Conservation (phyloP, 2,797 vertebrate genomes). For the Tinamus major region DNA sequence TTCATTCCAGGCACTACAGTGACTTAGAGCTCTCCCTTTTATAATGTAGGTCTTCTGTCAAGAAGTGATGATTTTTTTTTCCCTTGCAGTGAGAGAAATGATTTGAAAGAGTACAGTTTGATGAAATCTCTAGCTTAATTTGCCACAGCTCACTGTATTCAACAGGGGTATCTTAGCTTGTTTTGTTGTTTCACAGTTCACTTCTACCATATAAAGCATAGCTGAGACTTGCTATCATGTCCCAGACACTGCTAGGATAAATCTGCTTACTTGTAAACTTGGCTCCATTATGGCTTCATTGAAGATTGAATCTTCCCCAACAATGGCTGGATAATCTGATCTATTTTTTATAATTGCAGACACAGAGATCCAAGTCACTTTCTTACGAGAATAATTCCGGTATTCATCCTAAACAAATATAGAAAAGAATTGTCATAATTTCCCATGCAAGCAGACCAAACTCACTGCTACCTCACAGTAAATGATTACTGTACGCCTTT, state of each 20-base stretch:
- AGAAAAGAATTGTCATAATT: slow-evolving; percentile 38
- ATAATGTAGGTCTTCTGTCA: background rate
- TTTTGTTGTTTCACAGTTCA: background rate
- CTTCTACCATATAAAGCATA: background rate
- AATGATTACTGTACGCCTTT: background rate
- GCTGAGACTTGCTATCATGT: background rate
- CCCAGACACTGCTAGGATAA: background rate
- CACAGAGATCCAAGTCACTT: slow-evolving; percentile 75
- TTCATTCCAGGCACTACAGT: background rate
- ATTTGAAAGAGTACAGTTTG: background rate
- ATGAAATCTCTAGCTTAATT: background rate
- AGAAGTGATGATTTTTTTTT: background rate
- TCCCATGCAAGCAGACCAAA: background rate
- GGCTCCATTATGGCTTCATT: slow-evolving; percentile 77
- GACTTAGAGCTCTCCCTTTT: background rate
- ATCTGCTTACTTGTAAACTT: slow-evolving; percentile 75
- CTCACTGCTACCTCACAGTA: background rate
- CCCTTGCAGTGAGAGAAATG: background rate
- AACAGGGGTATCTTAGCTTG: background rate
- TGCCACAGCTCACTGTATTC: background rate
- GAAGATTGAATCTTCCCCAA: slow-evolving; percentile 74
- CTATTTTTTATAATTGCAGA: slow-evolving; percentile 40
- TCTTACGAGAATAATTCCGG: slow-evolving; percentile 76
- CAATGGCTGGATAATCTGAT: slow-evolving; percentile 23
- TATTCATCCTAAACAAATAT: slow-evolving; percentile 80